Evolutionary conservation across 2,797 vertebrate genomes (phyloP).

Genomic region (Fratercula arctica): DNA sequence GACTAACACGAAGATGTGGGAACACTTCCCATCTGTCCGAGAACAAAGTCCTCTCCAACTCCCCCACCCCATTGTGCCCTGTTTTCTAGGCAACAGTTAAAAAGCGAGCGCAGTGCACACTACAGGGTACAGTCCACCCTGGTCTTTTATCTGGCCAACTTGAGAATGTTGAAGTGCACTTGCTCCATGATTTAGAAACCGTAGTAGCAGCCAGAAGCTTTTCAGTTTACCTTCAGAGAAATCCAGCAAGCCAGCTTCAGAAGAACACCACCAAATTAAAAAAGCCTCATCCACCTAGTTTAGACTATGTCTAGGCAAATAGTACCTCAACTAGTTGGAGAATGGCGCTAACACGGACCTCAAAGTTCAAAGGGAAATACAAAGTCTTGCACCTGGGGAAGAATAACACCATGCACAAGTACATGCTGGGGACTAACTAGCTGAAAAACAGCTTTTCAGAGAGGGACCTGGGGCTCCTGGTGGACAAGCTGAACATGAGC

Average conservation of each 20-base stretch:
- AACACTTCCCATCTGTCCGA: neutral
- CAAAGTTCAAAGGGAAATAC: neutral
- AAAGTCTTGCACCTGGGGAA: neutral
- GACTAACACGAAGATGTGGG: neutral
- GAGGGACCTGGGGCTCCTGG: neutral
- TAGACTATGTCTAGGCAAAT: neutral
- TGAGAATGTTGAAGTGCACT: neutral
- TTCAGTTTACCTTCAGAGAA: neutral
- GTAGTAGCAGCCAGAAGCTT: neutral
- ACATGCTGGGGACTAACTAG: neutral
- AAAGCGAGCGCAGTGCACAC: neutral
- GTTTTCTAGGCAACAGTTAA: slow-evolving; percentile 8
- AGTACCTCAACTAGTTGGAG: neutral
- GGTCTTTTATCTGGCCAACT: neutral
- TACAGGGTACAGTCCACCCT: neutral
- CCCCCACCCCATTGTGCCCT: neutral
- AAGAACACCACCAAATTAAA: neutral
- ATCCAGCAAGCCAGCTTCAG: neutral
- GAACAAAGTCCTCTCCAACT: neutral
- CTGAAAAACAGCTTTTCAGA: neutral
- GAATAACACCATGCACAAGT: neutral
- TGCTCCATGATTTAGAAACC: neutral
- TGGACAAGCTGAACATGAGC: neutral
- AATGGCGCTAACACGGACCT: neutral
- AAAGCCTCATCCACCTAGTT: neutral